Conservation (phyloP, 1,140 invertebrate genomes). For the Samia ricini region DNA sequence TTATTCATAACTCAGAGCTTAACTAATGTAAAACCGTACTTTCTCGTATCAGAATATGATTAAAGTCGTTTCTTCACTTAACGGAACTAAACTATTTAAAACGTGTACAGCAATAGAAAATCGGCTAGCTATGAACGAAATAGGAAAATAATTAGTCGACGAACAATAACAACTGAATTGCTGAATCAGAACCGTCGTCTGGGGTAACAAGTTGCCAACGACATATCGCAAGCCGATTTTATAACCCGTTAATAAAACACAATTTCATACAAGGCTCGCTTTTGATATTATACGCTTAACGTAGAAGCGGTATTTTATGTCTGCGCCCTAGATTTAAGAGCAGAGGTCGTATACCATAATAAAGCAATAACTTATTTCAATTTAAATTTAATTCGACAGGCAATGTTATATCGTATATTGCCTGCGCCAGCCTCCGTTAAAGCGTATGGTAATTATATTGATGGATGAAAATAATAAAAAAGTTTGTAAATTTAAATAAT, state of each 20-base stretch:
- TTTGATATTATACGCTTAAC: conserved; percentile 52
- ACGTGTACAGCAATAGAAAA: conserved; percentile 35
- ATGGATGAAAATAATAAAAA: neutral
- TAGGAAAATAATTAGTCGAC: conserved; percentile 64
- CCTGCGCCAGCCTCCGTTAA: conserved; percentile 68
- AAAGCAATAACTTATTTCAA: conserved; percentile 73
- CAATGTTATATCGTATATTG: conserved; percentile 44
- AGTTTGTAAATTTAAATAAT: no score
- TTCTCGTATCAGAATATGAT: conserved; percentile 8
- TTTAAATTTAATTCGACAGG: conserved; percentile 75
- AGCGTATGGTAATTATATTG: conserved; percentile 21
- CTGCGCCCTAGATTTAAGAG: conserved; percentile 58
- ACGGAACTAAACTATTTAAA: conserved; percentile 15
- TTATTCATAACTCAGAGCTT: neutral
- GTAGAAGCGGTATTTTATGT: conserved; percentile 64
- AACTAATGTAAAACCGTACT: neutral
- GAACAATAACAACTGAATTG: conserved; percentile 60
- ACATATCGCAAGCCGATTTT: conserved; percentile 66
- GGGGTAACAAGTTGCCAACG: conserved; percentile 67
- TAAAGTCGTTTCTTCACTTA: conserved; percentile 10
- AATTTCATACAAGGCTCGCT: conserved; percentile 63
- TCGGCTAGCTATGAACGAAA: conserved; percentile 30
- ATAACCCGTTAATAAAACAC: conserved; percentile 75
- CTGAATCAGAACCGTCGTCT: conserved; percentile 47
- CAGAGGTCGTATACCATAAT: conserved; percentile 63